Base-by-base conservation (phyloP, 2,797 vertebrate species). In the Propithecus deckenii region DNA sequence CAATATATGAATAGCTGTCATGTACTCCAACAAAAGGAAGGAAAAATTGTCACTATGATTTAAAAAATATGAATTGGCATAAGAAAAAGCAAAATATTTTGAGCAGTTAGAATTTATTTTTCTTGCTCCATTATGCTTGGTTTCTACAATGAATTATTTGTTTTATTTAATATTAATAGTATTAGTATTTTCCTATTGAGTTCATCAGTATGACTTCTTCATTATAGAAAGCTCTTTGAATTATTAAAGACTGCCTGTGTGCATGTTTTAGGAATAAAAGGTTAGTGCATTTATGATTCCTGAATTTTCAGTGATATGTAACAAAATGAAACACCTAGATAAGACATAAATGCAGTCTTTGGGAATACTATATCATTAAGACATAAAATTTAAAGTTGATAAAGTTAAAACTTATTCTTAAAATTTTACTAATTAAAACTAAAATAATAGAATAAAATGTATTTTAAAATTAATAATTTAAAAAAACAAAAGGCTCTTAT, bases 1-100 rank as follows among this genome's bases (percentile, higher is more conserved):
- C 69, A 72, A 35, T 57, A 3, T 95, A 38, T 35, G 65, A 97
- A 91, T 96, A 88, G 78, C 91, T 98, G 98, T 97, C 97, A 96
- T 48, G 35, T 96, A 71, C 61, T 95, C 75, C 80, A 92, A 93
- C 94, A 96, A 97, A 98, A 97, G 59, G 50, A 59, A 57, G 67
- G 55, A 35, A 92, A 95, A 96, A 72, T 87, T 96, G 98, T 97
- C 97, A 92, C 46, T 87, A 20, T 15, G 22, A 46, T 98, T 97
- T 91, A 86, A 86, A 94, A 97, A 92, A 75, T 83, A 55, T 86
- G 20, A 93, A 94, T 55, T 96, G 89, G 57, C 61, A n/a, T 91
- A 92, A 91, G 30, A 71, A 97, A 81, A 96, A 95, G 76, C 32
- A 95, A 91, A 98, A 95, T 97, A 96, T 96, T 97, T 93, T 95